phyloP scores from a whole-genome alignment of 2,888 invertebrate genomes.

The Myathropa florea region DNA sequence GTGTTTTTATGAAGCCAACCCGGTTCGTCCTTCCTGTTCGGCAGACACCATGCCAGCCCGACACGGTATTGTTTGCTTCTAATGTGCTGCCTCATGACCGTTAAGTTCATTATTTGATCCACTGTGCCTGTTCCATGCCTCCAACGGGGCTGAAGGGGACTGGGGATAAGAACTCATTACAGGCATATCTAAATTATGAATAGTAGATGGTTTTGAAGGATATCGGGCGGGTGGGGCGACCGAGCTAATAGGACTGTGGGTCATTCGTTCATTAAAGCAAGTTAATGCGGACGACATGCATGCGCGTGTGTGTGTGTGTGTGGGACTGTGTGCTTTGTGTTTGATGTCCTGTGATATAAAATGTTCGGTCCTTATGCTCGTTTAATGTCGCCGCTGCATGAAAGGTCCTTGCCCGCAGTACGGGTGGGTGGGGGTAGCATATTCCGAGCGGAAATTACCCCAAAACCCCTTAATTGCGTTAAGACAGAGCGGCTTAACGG shows the following conservation, averaged over 20 bases:
- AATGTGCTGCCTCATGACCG: constrained; percentile 70
- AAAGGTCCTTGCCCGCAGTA: constrained; percentile 15
- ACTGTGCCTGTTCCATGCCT: constrained; percentile 31
- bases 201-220: constrained; percentile 52
- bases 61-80: constrained; percentile 64
- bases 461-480: constrained; percentile 56
- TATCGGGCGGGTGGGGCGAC: constrained; percentile 7
- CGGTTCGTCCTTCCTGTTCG: background rate
- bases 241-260: constrained; percentile 64
- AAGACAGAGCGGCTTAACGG: constrained; percentile 51
- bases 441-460: constrained; percentile 34
- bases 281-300: constrained; percentile 59
- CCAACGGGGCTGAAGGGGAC: background rate
- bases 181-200: constrained; percentile 71
- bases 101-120: constrained; percentile 70
- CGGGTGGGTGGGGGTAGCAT: background rate
- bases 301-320: constrained; percentile 28
- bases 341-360: constrained; percentile 64
- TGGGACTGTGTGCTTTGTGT: constrained; percentile 53
- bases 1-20: constrained; percentile 1
- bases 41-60: constrained; percentile 19
- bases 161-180: constrained; percentile 66
- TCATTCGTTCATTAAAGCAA: constrained; percentile 69
- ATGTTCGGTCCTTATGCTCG: constrained; percentile 48
- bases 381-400: constrained; percentile 58